Base-by-base conservation (phyloP, 2,888 invertebrate species). In the Frankliniella fusca region DNA sequence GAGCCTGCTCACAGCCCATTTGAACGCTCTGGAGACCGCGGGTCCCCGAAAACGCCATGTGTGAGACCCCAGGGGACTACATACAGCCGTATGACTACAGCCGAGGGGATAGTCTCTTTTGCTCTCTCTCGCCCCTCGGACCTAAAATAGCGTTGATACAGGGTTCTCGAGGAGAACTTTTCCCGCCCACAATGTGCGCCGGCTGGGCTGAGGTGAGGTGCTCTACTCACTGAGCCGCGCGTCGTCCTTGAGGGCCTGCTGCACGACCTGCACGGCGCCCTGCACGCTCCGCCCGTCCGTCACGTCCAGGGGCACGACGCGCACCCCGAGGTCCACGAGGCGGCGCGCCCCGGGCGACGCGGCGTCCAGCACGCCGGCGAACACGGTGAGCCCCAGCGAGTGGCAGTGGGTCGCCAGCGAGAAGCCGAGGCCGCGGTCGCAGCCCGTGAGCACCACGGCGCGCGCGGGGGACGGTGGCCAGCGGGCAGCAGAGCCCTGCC, bases 221-320 rank as follows among this genome's bases (percentile, higher is more conserved):
- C 18, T 3, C 9, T 7, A 76, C 70, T 76, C 27, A 76, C 70
- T 8, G 23, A 76, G 27, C 12, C 9, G 70, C 3, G 70, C 27
- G 70, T 76, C 70, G 27, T 76, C 70, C 2, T 27, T 27, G 23
- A 76, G 70, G 70, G 70, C 70, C 70, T 76, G 23, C 70, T 27
- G 8, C 11, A 84, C 83, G n/a, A n/a, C 27, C 18, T 48, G 12
- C 8, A 82, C 83, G 61, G 85, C 85, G 11, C 80, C 81, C 18
- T 80, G 27, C 28, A 86, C 83, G 50, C 85, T 85, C 8, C 86
- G 84, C 5, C 86, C 86, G 80, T 86, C 86, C 11, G 87, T 88
- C 9, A 90, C 87, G 85, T 90, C 88, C 23, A 89, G 84, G 15
- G 85, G 84, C 20, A 88, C 83, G 0, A 89, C 86, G 80, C 86